phyloP scores from a whole-genome alignment of 1,140 invertebrate genomes.

The Matsumurasca onukii region DNA sequence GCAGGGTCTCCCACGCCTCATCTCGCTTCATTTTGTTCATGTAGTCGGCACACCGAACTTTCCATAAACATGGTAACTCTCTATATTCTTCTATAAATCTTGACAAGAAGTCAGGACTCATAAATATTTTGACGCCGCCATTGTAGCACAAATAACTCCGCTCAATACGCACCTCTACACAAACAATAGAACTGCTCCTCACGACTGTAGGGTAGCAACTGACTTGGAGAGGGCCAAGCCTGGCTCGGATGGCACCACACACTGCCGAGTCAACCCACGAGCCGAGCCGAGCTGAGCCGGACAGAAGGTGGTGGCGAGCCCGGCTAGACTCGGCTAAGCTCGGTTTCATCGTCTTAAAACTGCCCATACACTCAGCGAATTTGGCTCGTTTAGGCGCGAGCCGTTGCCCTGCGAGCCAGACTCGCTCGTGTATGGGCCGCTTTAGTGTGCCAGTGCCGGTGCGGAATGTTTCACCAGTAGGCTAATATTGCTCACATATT shows the following conservation, averaged over 20 bases:
- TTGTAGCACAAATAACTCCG: neutral
- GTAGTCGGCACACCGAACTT: conserved; percentile 15
- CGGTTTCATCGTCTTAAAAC: neutral
- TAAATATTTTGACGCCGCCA: neutral
- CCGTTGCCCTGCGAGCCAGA: neutral
- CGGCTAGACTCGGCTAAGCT: neutral
- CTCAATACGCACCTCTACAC: too few species aligned
- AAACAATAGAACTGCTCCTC: too few species aligned
- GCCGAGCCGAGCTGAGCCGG: neutral
- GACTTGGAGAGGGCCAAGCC: neutral
- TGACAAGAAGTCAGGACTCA: neutral
- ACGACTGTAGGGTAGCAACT: neutral
- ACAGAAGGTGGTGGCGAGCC: neutral
- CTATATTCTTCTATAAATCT: conserved; percentile 18
- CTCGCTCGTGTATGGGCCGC: too few species aligned
- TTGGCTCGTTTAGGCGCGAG: neutral
- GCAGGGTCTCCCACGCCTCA: conserved; percentile 1
- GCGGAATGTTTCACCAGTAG: too few species aligned
- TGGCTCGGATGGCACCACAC: neutral
- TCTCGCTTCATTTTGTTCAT: conserved; percentile 23
- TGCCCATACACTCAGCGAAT: neutral
- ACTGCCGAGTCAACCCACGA: neutral
- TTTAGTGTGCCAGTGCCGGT: too few species aligned
- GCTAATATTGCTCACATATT: too few species aligned
- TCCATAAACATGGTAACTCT: conserved; percentile 7